These are phyloP conservation scores for Notodonta dromedarius DNA, from an alignment of 2,888 invertebrate species.

Conservation along the genomic window DNA sequence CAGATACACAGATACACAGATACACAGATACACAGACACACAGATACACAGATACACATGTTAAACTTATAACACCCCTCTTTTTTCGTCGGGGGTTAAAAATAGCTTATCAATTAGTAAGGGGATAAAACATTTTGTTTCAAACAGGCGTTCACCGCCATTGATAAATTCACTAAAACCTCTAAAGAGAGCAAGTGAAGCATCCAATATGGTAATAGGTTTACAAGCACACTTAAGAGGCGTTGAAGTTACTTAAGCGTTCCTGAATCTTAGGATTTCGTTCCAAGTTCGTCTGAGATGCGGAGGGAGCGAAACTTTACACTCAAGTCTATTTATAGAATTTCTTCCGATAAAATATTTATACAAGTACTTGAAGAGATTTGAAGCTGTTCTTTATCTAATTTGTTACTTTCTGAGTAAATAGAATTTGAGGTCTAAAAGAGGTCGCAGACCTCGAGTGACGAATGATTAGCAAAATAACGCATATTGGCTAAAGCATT, in stretches of 20 bases:
- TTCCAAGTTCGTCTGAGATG: conserved; percentile 31
- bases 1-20: too few species aligned
- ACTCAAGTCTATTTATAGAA: conserved; percentile 42
- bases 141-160: too few species aligned
- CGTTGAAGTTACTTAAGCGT: conserved; percentile 46
- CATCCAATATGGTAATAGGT: conserved; percentile 56
- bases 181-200: not conserved
- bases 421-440: too few species aligned
- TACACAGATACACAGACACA: too few species aligned
- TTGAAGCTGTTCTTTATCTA: not conserved
- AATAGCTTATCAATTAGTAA: too few species aligned
- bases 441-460: too few species aligned
- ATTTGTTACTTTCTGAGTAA: not conserved
- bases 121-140: too few species aligned
- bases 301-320: conserved; percentile 36
- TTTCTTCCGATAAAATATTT: not conserved
- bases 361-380: not conserved
- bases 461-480: too few species aligned
- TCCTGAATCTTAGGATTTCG: conserved; percentile 53
- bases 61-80: too few species aligned
- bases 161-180: not conserved
- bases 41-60: too few species aligned
- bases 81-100: too few species aligned
- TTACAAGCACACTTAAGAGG: conserved; percentile 49
- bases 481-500: too few species aligned